Evolutionary conservation across 1,140 invertebrate species (phyloP), one percentile per base, ranked within the genome.

Genomic region (Pissodes strobi): DNA sequence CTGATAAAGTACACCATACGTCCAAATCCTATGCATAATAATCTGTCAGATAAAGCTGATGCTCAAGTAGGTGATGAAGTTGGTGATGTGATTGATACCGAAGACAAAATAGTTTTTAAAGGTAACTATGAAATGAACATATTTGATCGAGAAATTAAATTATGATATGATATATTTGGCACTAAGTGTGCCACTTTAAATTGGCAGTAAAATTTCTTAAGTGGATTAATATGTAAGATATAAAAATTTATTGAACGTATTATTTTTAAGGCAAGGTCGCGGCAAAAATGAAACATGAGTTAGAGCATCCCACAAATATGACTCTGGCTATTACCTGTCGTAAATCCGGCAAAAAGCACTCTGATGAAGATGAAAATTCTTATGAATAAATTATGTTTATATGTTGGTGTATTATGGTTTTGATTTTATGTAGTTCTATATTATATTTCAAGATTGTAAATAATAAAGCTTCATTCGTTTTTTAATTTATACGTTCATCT

Each of bases 41-140:
- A 82, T 68, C 30, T 82, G 60, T 79, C 80, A 19, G 80, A 82
- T 66, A 67, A 60, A 46, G 79, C 76, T 1, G 81, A 76, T 57
- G 78, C 79, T 59, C 69, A 77, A 55, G 58, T 71, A 52, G 80
- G 80, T 15, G 80, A 82, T 61, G 15, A 67, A 9, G 61, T 78
- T 9, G 72, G 74, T 0, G 67, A 74, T 27, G 71, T 72, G 2
- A 57, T 82, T 41, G 80, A 82, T 59, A 78, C 69, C 0, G 65
- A 61, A 13, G 55, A 70, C 6, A 46, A 72, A 41, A 80, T 73
- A 53, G 63, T 78, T 18, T 74, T 71, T 34, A 75, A 39, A 38
- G 80, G 80, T 4, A 51, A 61, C 30, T 18, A n/a, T 15, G 1
- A 18, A 1, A 15, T 57, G 8, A 57, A 27, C 9, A 51, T 30